A percentile compares a stretch with the other conserved stretches of the same genome.
Evolutionary conservation across 2,113 vertebrate species (phyloP).

Genomic region (Cinclus cinclus): DNA sequence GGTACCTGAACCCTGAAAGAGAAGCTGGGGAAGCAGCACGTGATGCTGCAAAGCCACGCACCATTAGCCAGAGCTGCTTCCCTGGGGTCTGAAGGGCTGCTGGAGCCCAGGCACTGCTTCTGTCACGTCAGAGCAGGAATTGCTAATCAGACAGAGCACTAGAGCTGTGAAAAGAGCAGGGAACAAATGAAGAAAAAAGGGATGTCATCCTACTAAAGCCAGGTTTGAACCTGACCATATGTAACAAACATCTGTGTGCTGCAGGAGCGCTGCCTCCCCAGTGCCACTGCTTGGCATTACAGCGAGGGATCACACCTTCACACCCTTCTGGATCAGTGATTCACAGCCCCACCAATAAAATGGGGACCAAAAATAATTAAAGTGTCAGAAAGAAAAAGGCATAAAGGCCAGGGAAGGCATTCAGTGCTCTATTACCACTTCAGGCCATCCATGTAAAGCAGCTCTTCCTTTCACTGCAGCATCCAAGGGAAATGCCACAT

Average conservation of each 20-base stretch:
- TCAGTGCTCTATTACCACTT: not conserved
- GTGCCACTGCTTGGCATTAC: not conserved
- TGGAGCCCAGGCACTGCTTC: not conserved
- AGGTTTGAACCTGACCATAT: not conserved
- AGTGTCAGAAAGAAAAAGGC: not conserved
- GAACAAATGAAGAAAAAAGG: not conserved
- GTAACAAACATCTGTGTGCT: accelerated
- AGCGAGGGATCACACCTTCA: not conserved
- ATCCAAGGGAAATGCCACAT: not conserved
- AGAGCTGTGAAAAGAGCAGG: not conserved
- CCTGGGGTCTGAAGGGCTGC: constrained; percentile 14
- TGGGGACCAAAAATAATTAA: not conserved
- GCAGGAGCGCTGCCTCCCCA: not conserved
- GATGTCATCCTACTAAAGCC: not conserved
- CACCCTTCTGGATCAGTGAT: accelerated
- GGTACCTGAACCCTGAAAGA: not conserved
- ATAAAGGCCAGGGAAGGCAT: not conserved
- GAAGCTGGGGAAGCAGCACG: not conserved
- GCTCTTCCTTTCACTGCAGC: not conserved
- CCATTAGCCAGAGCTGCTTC: constrained; percentile 52
- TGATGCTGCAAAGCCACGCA: constrained; percentile 4
- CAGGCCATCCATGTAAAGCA: not conserved
- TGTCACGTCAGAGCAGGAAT: constrained; percentile 25
- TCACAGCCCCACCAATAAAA: not conserved
- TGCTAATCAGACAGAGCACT: not conserved